A percentile compares a stretch with the other conserved stretches of the same genome.
These are phyloP conservation scores for Pseudomugil tenellus DNA, from an alignment of 2,797 vertebrate genomes.

Conservation along the genomic window DNA sequence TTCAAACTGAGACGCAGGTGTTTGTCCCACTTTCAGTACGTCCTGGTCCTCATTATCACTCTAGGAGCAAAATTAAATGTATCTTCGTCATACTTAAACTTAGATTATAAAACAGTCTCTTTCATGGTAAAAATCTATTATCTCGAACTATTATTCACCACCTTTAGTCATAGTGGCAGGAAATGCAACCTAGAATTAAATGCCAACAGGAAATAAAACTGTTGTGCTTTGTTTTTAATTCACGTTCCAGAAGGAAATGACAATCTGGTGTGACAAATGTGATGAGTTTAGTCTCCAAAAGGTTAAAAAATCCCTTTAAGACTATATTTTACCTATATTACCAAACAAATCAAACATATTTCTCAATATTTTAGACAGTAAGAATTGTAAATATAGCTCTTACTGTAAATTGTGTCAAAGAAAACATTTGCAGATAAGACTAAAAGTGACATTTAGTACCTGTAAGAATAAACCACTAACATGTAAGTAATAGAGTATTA, in stretches of 20 bases:
- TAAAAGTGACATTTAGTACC: neutral
- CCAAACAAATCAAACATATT: too few relatives aligned
- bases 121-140: constrained; percentile 4
- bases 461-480: neutral
- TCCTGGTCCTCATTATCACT: constrained; percentile 1
- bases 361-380: too few relatives aligned
- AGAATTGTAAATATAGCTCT: neutral
- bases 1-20: constrained; percentile 9
- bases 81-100: neutral
- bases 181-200: constrained; percentile 24
- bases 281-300: neutral
- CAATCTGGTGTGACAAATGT: neutral
- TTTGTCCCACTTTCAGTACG: neutral
- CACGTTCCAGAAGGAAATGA: constrained; percentile 1
- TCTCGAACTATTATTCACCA: neutral
- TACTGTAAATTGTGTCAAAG: neutral
- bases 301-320: neutral
- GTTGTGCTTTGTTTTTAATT: neutral
- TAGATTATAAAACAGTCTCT: constrained; percentile 1
- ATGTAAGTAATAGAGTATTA: neutral
- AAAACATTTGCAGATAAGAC: neutral
- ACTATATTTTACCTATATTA: too few relatives aligned
- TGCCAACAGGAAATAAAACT: constrained; percentile 38
- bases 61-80: neutral
- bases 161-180: constrained; percentile 11